These are phyloP conservation scores for Aphidius colemani DNA, from an alignment of 2,888 invertebrate species.

Conservation along the genomic window DNA sequence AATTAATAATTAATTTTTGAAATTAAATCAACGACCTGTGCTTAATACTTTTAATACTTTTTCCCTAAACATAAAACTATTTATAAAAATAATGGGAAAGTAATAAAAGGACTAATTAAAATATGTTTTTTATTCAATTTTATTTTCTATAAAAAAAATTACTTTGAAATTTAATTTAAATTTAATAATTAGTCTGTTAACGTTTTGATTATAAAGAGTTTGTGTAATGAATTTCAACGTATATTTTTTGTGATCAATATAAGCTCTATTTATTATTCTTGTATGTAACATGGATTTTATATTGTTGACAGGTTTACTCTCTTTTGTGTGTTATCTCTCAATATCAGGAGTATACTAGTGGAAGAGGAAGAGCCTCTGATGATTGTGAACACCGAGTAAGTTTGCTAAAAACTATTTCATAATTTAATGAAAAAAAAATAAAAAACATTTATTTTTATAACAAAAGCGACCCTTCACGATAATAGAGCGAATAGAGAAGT, in stretches of 20 bases:
- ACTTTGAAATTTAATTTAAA: not conserved
- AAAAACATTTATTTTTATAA: not conserved
- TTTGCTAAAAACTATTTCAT: slow-evolving; percentile 28
- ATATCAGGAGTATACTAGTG: slow-evolving; percentile 79
- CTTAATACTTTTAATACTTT: no score
- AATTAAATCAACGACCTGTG: no score
- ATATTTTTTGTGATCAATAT: not conserved
- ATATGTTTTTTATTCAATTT: no score
- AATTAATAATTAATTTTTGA: no score
- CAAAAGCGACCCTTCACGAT: no score
- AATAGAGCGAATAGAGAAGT: no score
- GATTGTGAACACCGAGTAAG: slow-evolving; percentile 67
- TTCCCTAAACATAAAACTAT: no score
- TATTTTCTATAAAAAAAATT: no score
- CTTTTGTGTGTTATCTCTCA: slow-evolving; percentile 85
- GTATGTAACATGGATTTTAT: not conserved
- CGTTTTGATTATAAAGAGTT: slow-evolving; percentile 1
- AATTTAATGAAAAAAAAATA: slow-evolving; percentile 1
- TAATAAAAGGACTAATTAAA: no score
- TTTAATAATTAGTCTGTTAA: not conserved
- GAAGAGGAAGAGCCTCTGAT: slow-evolving; percentile 73
- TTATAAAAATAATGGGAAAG: no score
- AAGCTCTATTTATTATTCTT: not conserved
- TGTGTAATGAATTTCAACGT: no score
- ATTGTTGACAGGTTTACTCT: slow-evolving; percentile 71